Conservation (phyloP, 2,113 vertebrate genomes). For the Thamnaconus septentrionalis region DNA sequence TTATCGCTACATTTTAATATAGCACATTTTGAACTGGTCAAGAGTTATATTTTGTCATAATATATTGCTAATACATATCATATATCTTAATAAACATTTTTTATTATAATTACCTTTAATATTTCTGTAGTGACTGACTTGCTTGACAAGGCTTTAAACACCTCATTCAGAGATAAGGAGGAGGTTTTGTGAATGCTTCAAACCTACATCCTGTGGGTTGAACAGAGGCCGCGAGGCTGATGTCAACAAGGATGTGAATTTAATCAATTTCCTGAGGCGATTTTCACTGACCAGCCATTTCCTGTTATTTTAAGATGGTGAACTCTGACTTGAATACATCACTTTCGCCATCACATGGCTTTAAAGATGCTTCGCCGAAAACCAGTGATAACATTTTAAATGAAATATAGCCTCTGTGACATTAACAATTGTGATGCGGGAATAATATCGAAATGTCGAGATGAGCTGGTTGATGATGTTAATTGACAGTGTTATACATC, state of each 20-base stretch:
- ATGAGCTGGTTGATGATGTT: too few relatives aligned
- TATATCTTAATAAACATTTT: not conserved
- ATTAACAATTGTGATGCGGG: not conserved
- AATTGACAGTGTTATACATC: too few relatives aligned
- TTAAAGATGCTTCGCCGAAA: too few relatives aligned
- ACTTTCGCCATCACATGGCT: not conserved
- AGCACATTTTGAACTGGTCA: not conserved
- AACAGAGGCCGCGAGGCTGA: not conserved
- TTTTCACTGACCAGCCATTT: slow-evolving; percentile 33
- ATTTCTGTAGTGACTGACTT: not conserved
- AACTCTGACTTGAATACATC: not conserved
- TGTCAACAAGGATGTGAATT: slow-evolving; percentile 32
- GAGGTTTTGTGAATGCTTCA: slow-evolving; percentile 9
- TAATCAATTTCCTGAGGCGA: slow-evolving; percentile 18
- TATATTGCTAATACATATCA: not conserved
- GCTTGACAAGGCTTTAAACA: not conserved
- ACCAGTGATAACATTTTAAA: too few relatives aligned
- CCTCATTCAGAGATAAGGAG: not conserved
- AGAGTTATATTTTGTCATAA: slow-evolving; percentile 2
- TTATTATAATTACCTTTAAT: not conserved
- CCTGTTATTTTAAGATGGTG: slow-evolving; percentile 37
- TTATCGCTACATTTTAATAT: slow-evolving; percentile 24
- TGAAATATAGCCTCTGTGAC: not conserved
- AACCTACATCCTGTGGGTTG: too few relatives aligned
- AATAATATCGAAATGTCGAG: too few relatives aligned